phyloP scores from a whole-genome alignment of 1,140 invertebrate species.

The Drosophila arawakana region DNA sequence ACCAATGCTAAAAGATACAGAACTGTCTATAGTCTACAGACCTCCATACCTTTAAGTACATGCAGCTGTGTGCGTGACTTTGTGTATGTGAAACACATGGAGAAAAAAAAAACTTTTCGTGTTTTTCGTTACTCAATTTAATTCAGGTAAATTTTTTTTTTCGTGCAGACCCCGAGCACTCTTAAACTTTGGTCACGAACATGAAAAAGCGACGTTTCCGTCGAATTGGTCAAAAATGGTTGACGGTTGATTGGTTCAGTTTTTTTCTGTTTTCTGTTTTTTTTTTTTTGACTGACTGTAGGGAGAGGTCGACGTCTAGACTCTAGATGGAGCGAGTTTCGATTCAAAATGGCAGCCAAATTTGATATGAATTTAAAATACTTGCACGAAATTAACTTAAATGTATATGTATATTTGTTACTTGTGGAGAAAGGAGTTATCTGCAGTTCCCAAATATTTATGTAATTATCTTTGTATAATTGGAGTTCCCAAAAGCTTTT shows the following conservation, averaged over 20 bases:
- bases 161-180: conserved; percentile 39
- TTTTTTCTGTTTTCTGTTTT: conserved; percentile 54
- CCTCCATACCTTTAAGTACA: conserved; percentile 20
- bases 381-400: conserved; percentile 3
- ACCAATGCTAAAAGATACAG: conserved; percentile 48
- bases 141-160: conserved; percentile 76
- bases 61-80: conserved; percentile 14
- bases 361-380: conserved; percentile 19
- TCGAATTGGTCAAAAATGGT: conserved; percentile 75
- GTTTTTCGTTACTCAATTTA: conserved; percentile 83
- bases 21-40: conserved; percentile 48
- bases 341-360: conserved; percentile 66
- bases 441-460: conserved; percentile 23
- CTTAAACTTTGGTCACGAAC: conserved; percentile 80
- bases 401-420: conserved; percentile 4
- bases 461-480: conserved; percentile 46
- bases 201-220: conserved; percentile 80
- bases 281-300: conserved; percentile 20
- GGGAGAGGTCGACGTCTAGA: conserved; percentile 42
- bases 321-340: conserved; percentile 44
- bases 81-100: conserved; percentile 24
- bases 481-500: conserved; percentile 43
- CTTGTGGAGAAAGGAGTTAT: conserved; percentile 26
- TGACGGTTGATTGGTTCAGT: conserved; percentile 75
- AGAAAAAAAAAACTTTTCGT: conserved; percentile 64